These are phyloP conservation scores for Drosophila kohkoa DNA, from an alignment of 1,140 invertebrate genomes.

Conservation along the genomic window DNA sequence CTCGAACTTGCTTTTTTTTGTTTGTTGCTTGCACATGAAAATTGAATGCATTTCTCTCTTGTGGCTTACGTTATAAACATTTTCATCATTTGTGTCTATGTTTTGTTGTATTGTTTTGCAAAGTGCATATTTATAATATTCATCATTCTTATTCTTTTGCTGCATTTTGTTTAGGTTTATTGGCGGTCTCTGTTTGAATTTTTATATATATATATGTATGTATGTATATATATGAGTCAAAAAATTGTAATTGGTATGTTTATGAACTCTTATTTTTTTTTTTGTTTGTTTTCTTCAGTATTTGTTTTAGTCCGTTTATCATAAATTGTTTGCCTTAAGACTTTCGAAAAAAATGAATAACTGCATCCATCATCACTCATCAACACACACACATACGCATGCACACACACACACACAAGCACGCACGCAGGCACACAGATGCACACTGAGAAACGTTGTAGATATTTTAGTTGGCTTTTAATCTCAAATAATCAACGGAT, in stretches of 20 bases:
- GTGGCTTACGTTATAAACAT: conserved; percentile 64
- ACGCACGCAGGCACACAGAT: conserved; percentile 6
- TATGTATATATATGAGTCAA: conserved; percentile 48
- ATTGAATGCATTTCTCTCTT: conserved; percentile 75
- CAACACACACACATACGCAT: conserved; percentile 29
- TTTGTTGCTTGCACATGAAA: conserved; percentile 39
- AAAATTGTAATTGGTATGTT: conserved; percentile 56
- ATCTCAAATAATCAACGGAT: conserved; percentile 42
- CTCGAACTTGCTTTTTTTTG: conserved; percentile 54
- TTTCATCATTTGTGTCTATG: conserved; percentile 35
- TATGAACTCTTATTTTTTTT: conserved; percentile 33
- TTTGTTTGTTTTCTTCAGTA: conserved; percentile 13
- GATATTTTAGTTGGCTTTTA: conserved; percentile 38
- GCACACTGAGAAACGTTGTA: conserved; percentile 14
- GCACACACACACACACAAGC: not conserved
- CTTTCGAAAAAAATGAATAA: conserved; percentile 46
- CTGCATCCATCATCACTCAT: conserved; percentile 46
- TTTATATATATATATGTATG: conserved; percentile 18
- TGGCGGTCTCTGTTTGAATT: conserved; percentile 65
- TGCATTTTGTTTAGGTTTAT: conserved; percentile 38
- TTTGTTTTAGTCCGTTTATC: conserved; percentile 40
- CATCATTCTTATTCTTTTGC: conserved; percentile 53
- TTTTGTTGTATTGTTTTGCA: conserved; percentile 45
- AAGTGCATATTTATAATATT: conserved; percentile 57
- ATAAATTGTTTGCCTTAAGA: conserved; percentile 41